Conservation (phyloP, 2,113 vertebrate species). For the Phoenicopterus ruber region DNA sequence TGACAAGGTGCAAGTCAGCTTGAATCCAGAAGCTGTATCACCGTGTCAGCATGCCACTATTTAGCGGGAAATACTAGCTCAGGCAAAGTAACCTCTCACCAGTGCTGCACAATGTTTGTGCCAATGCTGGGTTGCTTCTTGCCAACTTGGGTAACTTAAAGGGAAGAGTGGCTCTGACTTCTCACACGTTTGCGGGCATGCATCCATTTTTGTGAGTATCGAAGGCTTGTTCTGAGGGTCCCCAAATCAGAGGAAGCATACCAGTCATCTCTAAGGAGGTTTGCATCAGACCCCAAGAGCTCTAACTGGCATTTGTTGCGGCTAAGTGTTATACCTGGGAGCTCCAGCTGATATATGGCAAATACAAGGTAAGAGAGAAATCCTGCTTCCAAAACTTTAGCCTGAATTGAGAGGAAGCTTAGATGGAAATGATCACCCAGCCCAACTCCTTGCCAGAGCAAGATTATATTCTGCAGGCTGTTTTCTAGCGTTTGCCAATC, state of each 20-base stretch:
- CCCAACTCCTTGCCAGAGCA: conserved; percentile 12
- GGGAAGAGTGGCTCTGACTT: not conserved
- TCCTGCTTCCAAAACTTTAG: not conserved
- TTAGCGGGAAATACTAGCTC: not conserved
- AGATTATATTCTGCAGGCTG: conserved; percentile 41
- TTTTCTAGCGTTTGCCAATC: conserved; percentile 36
- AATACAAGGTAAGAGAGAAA: not conserved
- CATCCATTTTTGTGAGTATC: not conserved
- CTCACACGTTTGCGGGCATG: not conserved
- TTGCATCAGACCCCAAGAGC: not conserved
- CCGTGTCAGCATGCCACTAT: not conserved
- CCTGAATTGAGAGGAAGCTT: not conserved
- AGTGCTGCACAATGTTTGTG: not conserved
- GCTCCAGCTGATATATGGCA: not conserved
- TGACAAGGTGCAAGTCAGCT: not conserved
- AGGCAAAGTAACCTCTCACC: not conserved
- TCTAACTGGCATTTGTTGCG: not conserved
- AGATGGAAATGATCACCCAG: conserved; percentile 34
- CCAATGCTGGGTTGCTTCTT: not conserved
- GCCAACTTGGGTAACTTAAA: not conserved
- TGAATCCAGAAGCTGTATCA: not conserved
- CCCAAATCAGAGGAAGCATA: not conserved
- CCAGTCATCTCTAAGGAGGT: not conserved
- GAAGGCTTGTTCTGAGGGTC: not conserved
- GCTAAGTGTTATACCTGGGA: not conserved